A percentile compares a stretch with the other conserved stretches of the same genome.
Conservation (phyloP, 2,888 invertebrate genomes). For the Tyria jacobaeae region DNA sequence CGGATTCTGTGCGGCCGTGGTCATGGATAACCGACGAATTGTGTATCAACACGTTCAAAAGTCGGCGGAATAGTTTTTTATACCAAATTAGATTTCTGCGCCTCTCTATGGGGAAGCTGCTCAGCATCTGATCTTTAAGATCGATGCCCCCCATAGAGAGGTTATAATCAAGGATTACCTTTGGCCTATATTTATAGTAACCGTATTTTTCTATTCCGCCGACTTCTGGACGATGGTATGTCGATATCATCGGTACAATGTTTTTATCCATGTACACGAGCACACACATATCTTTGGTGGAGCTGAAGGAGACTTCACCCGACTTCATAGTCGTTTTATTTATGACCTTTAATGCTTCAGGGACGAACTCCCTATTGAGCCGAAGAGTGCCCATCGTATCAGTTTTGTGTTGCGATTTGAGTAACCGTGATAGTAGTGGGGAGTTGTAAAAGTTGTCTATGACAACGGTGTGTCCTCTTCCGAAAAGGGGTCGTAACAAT, state of each 20-base stretch:
- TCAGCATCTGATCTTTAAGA: slow-evolving; percentile 7
- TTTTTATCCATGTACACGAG: too few species aligned
- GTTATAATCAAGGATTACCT: slow-evolving; percentile 33
- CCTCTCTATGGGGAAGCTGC: neutral
- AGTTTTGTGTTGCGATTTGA: slow-evolving; percentile 33
- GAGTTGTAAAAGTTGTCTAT: slow-evolving; percentile 52
- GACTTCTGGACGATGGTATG: slow-evolving; percentile 6
- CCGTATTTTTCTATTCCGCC: slow-evolving; percentile 16
- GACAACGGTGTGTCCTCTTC: slow-evolving; percentile 42
- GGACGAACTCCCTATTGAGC: slow-evolving; percentile 42
- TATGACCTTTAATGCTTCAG: slow-evolving; percentile 30
- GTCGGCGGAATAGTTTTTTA: slow-evolving; percentile 1
- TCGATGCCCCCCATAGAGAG: slow-evolving; percentile 19
- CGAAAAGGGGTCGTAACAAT: slow-evolving; percentile 34
- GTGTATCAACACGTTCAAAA: neutral
- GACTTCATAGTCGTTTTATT: slow-evolving; percentile 29
- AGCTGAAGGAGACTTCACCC: slow-evolving; percentile 39
- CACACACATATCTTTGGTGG: too few species aligned
- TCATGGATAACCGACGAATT: neutral
- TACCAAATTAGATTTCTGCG: neutral
- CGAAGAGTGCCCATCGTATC: slow-evolving; percentile 45
- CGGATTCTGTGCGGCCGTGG: too few species aligned
- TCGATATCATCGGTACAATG: slow-evolving; percentile 2
- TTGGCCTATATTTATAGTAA: slow-evolving; percentile 23
- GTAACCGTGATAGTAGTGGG: slow-evolving; percentile 36